Conservation (phyloP, 2,113 vertebrate species). For the Oophaga pumilio region DNA sequence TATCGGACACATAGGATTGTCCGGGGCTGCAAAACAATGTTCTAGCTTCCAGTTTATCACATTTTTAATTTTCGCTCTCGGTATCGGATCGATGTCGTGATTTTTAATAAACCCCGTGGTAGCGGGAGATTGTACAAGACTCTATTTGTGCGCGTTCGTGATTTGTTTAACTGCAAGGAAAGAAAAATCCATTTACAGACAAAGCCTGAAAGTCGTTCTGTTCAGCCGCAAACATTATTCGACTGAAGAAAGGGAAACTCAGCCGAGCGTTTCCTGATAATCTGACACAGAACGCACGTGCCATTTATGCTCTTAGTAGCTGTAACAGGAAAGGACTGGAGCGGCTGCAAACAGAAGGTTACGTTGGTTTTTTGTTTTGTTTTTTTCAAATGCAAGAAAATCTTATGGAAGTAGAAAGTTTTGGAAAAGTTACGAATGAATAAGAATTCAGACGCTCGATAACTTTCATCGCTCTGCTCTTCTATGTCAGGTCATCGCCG, state of each 20-base stretch:
- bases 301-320: constrained; percentile 1
- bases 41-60: neutral
- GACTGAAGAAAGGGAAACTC: neutral
- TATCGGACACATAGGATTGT: too few relatives aligned
- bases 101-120: constrained; percentile 18
- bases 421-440: neutral
- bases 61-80: neutral
- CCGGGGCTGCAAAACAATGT: too few relatives aligned
- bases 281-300: constrained; percentile 1
- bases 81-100: neutral
- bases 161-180: constrained; percentile 19
- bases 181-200: constrained; percentile 10
- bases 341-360: neutral
- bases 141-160: neutral
- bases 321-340: neutral
- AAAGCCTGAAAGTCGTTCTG: neutral
- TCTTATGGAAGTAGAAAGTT: neutral
- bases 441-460: neutral
- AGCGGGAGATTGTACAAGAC: constrained; percentile 7
- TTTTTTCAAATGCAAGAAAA: neutral
- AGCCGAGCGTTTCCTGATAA: constrained; percentile 21
- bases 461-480: neutral
- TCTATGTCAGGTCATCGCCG: too few relatives aligned
- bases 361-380: too few relatives aligned
- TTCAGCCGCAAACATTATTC: neutral